Conservation (phyloP, 2,113 vertebrate species). For the Neomonachus schauinslandi region DNA sequence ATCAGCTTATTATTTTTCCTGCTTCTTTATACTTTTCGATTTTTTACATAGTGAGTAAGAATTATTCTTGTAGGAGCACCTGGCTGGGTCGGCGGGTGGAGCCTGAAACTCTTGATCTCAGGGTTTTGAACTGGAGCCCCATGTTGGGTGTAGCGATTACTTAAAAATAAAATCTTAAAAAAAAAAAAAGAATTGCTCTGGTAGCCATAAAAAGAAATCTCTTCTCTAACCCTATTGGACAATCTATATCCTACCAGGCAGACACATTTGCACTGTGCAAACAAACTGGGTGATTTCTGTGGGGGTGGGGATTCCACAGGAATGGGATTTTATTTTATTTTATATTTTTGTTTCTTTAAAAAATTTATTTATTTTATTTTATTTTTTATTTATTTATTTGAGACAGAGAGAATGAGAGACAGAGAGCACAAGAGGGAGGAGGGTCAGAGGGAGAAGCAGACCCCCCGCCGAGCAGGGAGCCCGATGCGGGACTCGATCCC, state of each 20-base stretch:
- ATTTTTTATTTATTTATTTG: too few species aligned
- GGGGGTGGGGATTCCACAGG: not conserved
- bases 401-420: too few species aligned
- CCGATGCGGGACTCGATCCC: too few species aligned
- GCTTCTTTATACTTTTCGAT: not conserved
- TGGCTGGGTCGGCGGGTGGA: not conserved
- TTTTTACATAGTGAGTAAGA: not conserved
- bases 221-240: not conserved
- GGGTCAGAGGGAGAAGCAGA: too few species aligned
- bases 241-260: not conserved
- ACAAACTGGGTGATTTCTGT: conserved; percentile 9
- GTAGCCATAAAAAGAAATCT: not conserved
- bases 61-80: not conserved
- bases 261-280: not conserved
- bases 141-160: not conserved
- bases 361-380: too few species aligned
- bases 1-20: not conserved
- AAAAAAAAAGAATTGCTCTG: not conserved
- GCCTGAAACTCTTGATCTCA: not conserved
- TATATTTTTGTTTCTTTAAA: too few species aligned
- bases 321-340: not conserved
- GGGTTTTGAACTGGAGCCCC: not conserved
- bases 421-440: too few species aligned
- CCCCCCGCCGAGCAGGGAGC: too few species aligned
- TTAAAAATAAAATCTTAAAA: not conserved